Percentiles rank a stretch among this genome's conserved stretches.
These are phyloP conservation scores for Synergus gifuensis DNA, from an alignment of 2,888 invertebrate species.

Conservation along the genomic window DNA sequence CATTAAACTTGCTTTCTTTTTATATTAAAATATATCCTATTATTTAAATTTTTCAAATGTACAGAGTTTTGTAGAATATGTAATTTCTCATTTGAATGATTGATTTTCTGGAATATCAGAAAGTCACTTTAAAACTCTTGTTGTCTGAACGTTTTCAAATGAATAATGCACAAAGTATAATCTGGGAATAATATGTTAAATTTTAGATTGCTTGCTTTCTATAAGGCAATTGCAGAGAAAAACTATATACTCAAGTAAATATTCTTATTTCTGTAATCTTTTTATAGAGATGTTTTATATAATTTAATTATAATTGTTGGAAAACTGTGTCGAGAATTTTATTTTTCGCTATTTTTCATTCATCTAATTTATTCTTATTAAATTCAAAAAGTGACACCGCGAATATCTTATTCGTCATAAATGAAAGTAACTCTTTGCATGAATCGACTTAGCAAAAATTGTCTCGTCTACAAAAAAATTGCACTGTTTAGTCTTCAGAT, in stretches of 20 bases:
- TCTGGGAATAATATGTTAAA: background rate
- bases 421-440: background rate
- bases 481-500: background rate
- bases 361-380: background rate
- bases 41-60: background rate
- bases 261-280: background rate
- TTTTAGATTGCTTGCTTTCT: conserved; percentile 19
- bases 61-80: background rate
- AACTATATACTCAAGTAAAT: background rate
- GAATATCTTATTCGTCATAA: background rate
- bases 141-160: background rate
- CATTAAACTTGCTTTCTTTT: background rate
- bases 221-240: background rate
- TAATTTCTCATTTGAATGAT: background rate
- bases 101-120: background rate
- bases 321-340: too few relatives aligned
- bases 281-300: background rate
- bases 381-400: background rate
- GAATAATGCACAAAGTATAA: conserved; percentile 18
- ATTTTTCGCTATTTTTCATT: too few relatives aligned
- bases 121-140: background rate
- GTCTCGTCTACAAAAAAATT: background rate
- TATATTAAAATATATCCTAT: background rate
- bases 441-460: background rate
- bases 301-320: background rate